These are phyloP conservation scores for Procambarus virginalis DNA, from an alignment of 1,140 invertebrate species.

Conservation along the genomic window DNA sequence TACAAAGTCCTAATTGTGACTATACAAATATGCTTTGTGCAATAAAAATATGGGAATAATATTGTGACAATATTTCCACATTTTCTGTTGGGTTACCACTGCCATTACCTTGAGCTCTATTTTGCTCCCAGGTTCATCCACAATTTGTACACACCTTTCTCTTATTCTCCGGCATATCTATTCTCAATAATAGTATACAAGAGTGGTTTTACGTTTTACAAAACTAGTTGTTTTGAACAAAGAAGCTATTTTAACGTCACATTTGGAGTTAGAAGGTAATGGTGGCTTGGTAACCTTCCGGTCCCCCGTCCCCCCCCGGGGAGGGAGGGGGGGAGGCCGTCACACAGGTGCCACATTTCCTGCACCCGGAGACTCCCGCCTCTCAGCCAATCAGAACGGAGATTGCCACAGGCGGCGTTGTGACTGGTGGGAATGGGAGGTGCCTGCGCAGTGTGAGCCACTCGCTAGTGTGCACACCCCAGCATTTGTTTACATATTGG, in stretches of 20 bases:
- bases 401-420: background rate
- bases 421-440: background rate
- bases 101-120: background rate
- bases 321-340: background rate
- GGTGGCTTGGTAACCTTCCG: background rate
- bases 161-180: background rate
- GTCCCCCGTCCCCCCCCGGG: too few species aligned
- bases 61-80: background rate
- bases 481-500: conserved; percentile 67
- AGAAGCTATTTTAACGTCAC: background rate
- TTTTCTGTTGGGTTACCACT: background rate
- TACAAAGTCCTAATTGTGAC: too few species aligned
- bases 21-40: background rate
- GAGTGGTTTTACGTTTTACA: background rate
- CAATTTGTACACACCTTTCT: too few species aligned
- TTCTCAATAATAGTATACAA: background rate
- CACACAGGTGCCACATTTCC: conserved; percentile 44
- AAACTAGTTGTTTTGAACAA: background rate
- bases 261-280: background rate
- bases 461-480: conserved; percentile 55
- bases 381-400: background rate
- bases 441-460: conserved; percentile 47
- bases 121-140: background rate
- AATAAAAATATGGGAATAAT: background rate
- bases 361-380: background rate